Conservation (phyloP, 2,888 invertebrate genomes). For the Thymelicus acteon region DNA sequence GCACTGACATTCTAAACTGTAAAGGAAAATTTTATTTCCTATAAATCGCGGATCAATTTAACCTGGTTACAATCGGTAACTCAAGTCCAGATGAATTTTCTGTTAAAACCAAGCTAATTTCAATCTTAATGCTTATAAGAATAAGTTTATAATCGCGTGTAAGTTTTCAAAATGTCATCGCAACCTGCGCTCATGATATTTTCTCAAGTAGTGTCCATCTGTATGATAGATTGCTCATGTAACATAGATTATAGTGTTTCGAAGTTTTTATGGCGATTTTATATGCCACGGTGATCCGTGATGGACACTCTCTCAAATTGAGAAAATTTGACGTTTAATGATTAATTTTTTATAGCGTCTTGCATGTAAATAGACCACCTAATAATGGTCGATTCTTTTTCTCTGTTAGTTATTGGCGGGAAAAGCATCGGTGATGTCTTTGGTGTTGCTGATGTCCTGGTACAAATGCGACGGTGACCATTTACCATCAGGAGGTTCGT, state of each 20-base stretch:
- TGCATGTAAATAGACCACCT: too few relatives aligned
- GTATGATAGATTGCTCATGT: conserved; percentile 29
- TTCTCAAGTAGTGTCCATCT: conserved; percentile 20
- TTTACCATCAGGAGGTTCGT: too few relatives aligned
- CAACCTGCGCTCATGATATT: conserved; percentile 12
- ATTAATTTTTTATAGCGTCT: conserved; percentile 1
- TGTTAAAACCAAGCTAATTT: not conserved
- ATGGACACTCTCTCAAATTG: conserved; percentile 27
- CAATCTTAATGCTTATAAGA: not conserved
- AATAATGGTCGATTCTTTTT: too few relatives aligned
- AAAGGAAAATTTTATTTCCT: not conserved
- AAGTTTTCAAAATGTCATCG: not conserved
- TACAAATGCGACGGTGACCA: too few relatives aligned
- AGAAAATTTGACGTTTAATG: conserved; percentile 24
- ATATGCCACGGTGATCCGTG: conserved; percentile 17
- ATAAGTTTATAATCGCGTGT: not conserved
- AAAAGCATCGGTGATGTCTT: too few relatives aligned
- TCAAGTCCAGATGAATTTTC: conserved; percentile 4
- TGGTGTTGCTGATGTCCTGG: too few relatives aligned
- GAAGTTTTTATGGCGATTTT: conserved; percentile 27
- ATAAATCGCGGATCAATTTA: conserved; percentile 21
- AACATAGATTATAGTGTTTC: conserved; percentile 24
- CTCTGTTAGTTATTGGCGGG: too few relatives aligned
- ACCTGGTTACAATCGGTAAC: not conserved
- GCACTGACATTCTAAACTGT: not conserved